Percentiles rank a stretch among this genome's conserved stretches.
Conservation (phyloP, 2,797 vertebrate species). For the Clamator glandarius region DNA sequence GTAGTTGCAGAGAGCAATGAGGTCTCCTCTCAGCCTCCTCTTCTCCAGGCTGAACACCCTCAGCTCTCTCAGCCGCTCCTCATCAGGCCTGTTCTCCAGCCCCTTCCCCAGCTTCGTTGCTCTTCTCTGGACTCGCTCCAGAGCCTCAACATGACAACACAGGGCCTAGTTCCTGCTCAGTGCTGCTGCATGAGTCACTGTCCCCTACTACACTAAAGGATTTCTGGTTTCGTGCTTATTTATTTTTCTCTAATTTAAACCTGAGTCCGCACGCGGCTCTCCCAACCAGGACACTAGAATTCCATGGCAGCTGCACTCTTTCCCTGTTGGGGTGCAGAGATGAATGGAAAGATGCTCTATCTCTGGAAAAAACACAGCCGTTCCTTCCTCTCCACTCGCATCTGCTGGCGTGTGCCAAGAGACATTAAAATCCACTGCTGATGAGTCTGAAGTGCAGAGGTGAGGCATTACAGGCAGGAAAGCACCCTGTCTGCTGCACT, state of each 20-base stretch:
- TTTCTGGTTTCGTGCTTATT: background rate
- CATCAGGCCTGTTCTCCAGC: no score
- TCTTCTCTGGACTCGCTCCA: no score
- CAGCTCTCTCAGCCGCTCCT: no score
- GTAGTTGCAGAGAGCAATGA: no score
- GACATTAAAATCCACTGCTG: background rate
- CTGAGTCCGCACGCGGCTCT: background rate
- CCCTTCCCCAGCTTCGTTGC: no score
- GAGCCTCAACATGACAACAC: no score
- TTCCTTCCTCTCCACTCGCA: background rate
- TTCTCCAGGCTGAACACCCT: no score
- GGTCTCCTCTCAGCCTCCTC: no score
- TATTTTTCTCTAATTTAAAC: background rate
- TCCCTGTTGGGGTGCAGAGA: rapidly evolving
- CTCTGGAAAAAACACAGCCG: background rate
- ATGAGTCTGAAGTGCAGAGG: background rate
- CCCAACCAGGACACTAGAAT: background rate
- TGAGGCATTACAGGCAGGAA: background rate
- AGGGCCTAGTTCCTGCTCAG: background rate
- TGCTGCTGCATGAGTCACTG: background rate
- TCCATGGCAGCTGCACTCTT: background rate
- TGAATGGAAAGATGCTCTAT: background rate
- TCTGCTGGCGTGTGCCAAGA: background rate
- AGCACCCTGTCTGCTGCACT: background rate
- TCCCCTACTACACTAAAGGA: background rate